These are phyloP conservation scores for Phortica magna DNA, from an alignment of 2,888 invertebrate species.

Conservation along the genomic window DNA sequence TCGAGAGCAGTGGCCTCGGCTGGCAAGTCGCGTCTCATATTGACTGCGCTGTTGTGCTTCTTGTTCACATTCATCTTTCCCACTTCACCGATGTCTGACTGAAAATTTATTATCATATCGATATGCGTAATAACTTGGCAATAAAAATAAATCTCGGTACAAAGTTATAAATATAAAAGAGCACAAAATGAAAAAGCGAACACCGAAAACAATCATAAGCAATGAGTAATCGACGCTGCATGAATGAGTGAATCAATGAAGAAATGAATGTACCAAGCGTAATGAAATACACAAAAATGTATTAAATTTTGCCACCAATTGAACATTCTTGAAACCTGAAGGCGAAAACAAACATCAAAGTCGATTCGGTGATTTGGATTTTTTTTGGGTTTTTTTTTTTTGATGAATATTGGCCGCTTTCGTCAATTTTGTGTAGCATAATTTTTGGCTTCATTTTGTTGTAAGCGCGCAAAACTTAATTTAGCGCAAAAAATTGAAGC, in stretches of 20 bases:
- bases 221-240: constrained; percentile 1
- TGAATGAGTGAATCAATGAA: constrained; percentile 17
- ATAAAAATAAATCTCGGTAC: constrained; percentile 70
- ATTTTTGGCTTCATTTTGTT: constrained; percentile 2
- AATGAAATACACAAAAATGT: constrained; percentile 2
- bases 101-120: constrained; percentile 70
- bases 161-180: constrained; percentile 64
- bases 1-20: background rate
- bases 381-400: constrained; percentile 21
- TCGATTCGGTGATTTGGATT: background rate
- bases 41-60: background rate
- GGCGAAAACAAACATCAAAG: background rate
- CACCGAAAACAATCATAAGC: constrained; percentile 24
- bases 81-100: background rate
- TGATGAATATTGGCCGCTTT: background rate
- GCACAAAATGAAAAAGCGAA: constrained; percentile 41
- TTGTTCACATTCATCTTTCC: background rate
- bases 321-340: background rate
- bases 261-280: background rate
- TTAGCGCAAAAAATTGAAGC: background rate
- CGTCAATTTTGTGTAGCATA: constrained; percentile 10
- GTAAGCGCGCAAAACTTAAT: background rate
- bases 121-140: constrained; percentile 72
- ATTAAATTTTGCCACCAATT: background rate
- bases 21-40: background rate